Evolutionary conservation across 2,888 invertebrate species (phyloP).

Genomic region (Idaea aversata): DNA sequence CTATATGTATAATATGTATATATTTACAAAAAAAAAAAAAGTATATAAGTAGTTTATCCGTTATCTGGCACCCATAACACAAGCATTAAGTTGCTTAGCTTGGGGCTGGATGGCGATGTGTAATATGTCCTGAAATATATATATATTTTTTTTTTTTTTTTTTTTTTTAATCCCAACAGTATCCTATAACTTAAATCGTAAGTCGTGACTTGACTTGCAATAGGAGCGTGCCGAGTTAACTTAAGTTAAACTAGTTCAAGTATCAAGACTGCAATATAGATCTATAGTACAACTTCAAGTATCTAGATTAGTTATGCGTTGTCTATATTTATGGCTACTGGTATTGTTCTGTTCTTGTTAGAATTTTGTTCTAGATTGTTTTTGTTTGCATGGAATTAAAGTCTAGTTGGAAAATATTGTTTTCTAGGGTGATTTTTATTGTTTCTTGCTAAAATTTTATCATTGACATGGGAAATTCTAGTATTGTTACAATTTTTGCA

Average conservation of each 20-base stretch:
- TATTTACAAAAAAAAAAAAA: no score
- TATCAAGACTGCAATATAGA: conserved; percentile 11
- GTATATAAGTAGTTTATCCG: no score
- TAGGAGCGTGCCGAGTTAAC: conserved; percentile 57
- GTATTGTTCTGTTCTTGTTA: conserved; percentile 4
- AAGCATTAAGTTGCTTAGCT: no score
- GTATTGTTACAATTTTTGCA: no score
- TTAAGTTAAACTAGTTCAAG: conserved; percentile 52
- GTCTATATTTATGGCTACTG: conserved; percentile 29
- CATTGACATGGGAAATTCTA: no score
- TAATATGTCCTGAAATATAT: no score
- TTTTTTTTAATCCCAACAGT: conserved; percentile 34
- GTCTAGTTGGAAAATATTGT: not conserved
- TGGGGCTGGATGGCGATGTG: no score
- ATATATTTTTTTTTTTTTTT: conserved; percentile 10
- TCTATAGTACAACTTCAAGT: not conserved
- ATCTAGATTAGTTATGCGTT: conserved; percentile 16
- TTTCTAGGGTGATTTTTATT: not conserved
- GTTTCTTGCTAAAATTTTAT: no score
- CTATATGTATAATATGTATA: no score
- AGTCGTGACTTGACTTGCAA: conserved; percentile 59
- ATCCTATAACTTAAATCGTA: conserved; percentile 16
- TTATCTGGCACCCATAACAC: no score
- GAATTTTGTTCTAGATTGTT: not conserved
- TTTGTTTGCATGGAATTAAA: not conserved